Evolutionary conservation across 2,888 invertebrate species (phyloP).

Genomic region (Phorcus lineatus): DNA sequence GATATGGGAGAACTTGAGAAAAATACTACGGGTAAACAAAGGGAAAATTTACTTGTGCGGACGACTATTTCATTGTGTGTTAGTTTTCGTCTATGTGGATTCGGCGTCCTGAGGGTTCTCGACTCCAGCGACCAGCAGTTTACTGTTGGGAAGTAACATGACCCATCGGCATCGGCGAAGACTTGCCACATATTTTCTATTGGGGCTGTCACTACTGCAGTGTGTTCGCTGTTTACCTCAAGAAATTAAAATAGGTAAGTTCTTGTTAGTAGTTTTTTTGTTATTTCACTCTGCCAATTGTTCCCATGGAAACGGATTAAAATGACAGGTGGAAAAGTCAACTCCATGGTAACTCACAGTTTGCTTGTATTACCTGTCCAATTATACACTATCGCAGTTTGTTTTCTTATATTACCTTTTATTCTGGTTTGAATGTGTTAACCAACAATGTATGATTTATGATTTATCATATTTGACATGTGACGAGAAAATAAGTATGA

Average conservation of each 20-base stretch:
- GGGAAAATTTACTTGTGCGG: conserved; percentile 23
- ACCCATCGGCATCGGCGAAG: conserved; percentile 50
- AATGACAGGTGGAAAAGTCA: too few relatives aligned
- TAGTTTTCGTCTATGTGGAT: conserved; percentile 7
- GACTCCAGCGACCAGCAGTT: background rate
- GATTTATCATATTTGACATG: too few relatives aligned
- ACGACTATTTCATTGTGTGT: conserved; percentile 11
- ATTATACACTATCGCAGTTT: too few relatives aligned
- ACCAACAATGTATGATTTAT: too few relatives aligned
- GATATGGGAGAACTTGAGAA: conserved; percentile 15
- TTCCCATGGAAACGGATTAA: too few relatives aligned
- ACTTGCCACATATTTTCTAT: conserved; percentile 43
- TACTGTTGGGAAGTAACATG: conserved; percentile 36
- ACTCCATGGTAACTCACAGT: too few relatives aligned
- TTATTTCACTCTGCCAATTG: conserved; percentile 5
- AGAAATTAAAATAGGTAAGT: conserved; percentile 48
- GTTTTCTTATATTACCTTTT: too few relatives aligned
- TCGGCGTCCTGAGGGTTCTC: background rate
- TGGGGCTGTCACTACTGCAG: conserved; percentile 47
- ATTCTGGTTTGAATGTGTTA: too few relatives aligned
- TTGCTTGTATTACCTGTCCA: too few relatives aligned
- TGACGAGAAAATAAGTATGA: too few relatives aligned
- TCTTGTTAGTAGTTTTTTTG: background rate
- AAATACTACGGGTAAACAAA: conserved; percentile 12
- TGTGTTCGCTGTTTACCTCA: conserved; percentile 46